Evolutionary conservation across 2,797 vertebrate genomes (phyloP).

Genomic region (Hemibagrus guttatus): DNA sequence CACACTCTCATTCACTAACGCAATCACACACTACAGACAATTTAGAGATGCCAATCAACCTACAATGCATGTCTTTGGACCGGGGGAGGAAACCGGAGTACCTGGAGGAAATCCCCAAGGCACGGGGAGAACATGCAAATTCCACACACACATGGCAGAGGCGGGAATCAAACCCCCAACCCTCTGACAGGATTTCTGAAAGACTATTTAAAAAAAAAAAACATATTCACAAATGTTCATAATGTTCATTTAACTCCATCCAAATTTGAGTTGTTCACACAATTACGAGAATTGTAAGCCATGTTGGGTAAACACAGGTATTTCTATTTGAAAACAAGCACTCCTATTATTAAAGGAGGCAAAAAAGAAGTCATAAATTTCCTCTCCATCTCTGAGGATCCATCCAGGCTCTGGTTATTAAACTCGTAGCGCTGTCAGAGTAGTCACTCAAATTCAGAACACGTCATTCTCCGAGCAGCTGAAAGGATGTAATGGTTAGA

Average conservation of each 20-base stretch:
- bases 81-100: too few species aligned
- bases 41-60: too few species aligned
- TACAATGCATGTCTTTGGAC: too few species aligned
- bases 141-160: too few species aligned
- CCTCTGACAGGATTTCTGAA: too few species aligned
- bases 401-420: slow-evolving; percentile 3
- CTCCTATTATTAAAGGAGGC: background rate
- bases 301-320: background rate
- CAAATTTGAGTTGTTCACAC: background rate
- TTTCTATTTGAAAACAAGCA: slow-evolving; percentile 14
- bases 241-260: background rate
- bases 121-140: too few species aligned
- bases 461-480: slow-evolving; percentile 1
- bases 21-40: too few species aligned
- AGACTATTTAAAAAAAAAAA: too few species aligned
- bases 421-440: background rate
- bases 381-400: background rate
- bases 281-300: background rate
- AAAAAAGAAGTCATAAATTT: background rate
- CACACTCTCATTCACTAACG: too few species aligned
- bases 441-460: slow-evolving; percentile 28
- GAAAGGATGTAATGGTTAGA: slow-evolving; percentile 17
- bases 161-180: too few species aligned
- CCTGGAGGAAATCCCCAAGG: too few species aligned
- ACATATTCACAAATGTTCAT: background rate